Evolutionary conservation across 2,888 invertebrate genomes (phyloP).

Genomic region (Ditula angustiorana): DNA sequence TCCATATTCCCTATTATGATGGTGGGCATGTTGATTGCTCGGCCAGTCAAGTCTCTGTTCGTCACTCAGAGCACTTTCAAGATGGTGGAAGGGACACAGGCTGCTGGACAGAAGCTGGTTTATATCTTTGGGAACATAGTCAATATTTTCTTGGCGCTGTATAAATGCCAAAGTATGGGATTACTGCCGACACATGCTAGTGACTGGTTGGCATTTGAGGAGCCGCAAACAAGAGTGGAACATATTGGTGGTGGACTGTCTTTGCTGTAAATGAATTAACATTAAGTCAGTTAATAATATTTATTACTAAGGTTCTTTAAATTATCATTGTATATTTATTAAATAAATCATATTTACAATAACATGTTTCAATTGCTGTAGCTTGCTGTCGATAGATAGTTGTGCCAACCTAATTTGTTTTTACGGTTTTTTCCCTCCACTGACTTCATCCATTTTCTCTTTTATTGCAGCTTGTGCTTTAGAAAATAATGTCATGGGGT

Average conservation of each 20-base stretch:
- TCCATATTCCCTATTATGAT: slow-evolving; percentile 99
- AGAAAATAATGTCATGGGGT: slow-evolving; percentile 90
- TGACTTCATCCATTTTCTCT: slow-evolving; percentile 81
- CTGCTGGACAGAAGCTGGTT: slow-evolving; percentile 95
- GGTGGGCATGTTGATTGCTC: slow-evolving; percentile 99
- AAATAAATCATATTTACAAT: slow-evolving; percentile 72
- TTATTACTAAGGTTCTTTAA: slow-evolving; percentile 61
- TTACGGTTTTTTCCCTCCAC: slow-evolving; percentile 73
- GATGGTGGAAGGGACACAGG: slow-evolving; percentile 96
- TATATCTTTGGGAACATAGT: slow-evolving; percentile 97
- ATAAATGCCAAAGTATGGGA: slow-evolving; percentile 99
- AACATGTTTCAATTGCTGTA: slow-evolving; percentile 51
- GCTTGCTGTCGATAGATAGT: slow-evolving; percentile 46
- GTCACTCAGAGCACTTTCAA: slow-evolving; percentile 96
- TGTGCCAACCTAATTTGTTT: slow-evolving; percentile 50
- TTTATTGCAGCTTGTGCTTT: slow-evolving; percentile 90
- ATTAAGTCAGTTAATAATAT: slow-evolving; percentile 59
- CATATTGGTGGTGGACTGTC: slow-evolving; percentile 93
- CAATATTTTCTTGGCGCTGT: slow-evolving; percentile 95
- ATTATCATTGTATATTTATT: slow-evolving; percentile 62
- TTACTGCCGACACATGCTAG: slow-evolving; percentile 98
- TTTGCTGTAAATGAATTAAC: slow-evolving; percentile 74
- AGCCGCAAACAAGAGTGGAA: slow-evolving; percentile 94
- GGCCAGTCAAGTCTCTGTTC: slow-evolving; percentile 98
- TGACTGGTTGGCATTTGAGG: slow-evolving; percentile 99